Base-by-base conservation (phyloP, 2,797 vertebrate genomes). In the Hipposideros larvatus region DNA sequence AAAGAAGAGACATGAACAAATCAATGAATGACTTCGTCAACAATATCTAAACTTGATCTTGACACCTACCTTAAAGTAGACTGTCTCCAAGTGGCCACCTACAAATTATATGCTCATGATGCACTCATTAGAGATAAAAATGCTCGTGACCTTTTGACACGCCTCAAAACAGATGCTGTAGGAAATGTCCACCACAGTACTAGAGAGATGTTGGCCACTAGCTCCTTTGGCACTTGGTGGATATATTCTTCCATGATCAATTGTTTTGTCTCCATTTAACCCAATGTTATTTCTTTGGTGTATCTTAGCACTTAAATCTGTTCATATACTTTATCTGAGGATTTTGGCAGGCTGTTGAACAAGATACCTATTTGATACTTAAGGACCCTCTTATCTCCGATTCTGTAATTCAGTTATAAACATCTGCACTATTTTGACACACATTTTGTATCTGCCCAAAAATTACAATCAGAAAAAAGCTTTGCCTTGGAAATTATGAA, bases 381-480 rank as follows among this genome's bases (percentile, higher is more conserved):
- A 90, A 63, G 8, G 83, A 92, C 16, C 4, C 74, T 96, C 83
- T 95, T 79, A 57, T 94, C 84, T 96, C 84, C 24, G 11, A 66
- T 48, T 86, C 53, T 4, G 31, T 70, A 43, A 96, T 88, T 97
- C 80, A 11, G 8, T 90, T 96, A 88, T 86, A 96, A 97, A 90
- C 55, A 90, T 66, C 59, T 55, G 31, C 16, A 71, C 34, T 91
- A 43, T 85, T 93, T 90, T 8, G 11, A 92, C 57, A 74, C 21
- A 91, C 43, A 22, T 2, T 95, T 94, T 92, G 48, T 66, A 77
- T 73, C 13, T 63, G n/a, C 43, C 70, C n/a, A 61, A 63, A 87
- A 96, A 83, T 74, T 18, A 11, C 46, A 95, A 93, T 66, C 68
- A 85, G 65, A 74, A 93, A 75, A 96, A 95, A 90, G 84, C 21